A percentile compares a stretch with the other conserved stretches of the same genome.
These are phyloP conservation scores for Ophion slaviceki DNA, from an alignment of 2,888 invertebrate species.

Conservation along the genomic window DNA sequence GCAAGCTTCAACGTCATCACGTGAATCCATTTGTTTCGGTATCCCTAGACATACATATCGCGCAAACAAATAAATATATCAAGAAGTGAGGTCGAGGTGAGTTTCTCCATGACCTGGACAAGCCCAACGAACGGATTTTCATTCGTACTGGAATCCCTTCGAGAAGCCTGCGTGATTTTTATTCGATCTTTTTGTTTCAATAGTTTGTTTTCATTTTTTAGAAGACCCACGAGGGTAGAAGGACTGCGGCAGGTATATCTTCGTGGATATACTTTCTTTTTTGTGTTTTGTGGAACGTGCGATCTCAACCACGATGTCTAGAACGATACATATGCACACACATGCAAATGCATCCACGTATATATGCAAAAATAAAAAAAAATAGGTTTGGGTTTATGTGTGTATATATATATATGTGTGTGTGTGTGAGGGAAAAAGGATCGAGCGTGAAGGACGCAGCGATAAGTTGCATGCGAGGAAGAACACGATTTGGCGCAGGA, in stretches of 20 bases:
- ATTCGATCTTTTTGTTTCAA: not conserved
- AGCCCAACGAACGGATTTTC: constrained; percentile 32
- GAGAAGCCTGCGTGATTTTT: constrained; percentile 17
- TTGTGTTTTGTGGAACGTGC: constrained; percentile 46
- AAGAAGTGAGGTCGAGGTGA: constrained; percentile 44
- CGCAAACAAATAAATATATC: constrained; percentile 48
- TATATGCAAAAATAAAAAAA: constrained; percentile 35
- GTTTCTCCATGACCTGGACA: constrained; percentile 50
- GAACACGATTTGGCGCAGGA: constrained; percentile 67
- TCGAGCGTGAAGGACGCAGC: constrained; percentile 72
- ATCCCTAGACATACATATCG: not conserved
- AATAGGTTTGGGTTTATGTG: constrained; percentile 12
- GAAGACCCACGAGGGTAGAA: constrained; percentile 29
- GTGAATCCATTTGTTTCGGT: no score
- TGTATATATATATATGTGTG: not conserved
- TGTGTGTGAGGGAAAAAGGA: constrained; percentile 61
- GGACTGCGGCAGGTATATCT: constrained; percentile 35
- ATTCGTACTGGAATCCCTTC: constrained; percentile 23
- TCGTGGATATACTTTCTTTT: constrained; percentile 35
- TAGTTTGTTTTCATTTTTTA: not conserved
- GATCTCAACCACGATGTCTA: constrained; percentile 53
- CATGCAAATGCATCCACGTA: constrained; percentile 24
- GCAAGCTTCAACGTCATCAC: no score
- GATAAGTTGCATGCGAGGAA: constrained; percentile 69
- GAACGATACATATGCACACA: constrained; percentile 16